Base-by-base conservation (phyloP, 2,113 vertebrate species). In the Syrmaticus mikado region DNA sequence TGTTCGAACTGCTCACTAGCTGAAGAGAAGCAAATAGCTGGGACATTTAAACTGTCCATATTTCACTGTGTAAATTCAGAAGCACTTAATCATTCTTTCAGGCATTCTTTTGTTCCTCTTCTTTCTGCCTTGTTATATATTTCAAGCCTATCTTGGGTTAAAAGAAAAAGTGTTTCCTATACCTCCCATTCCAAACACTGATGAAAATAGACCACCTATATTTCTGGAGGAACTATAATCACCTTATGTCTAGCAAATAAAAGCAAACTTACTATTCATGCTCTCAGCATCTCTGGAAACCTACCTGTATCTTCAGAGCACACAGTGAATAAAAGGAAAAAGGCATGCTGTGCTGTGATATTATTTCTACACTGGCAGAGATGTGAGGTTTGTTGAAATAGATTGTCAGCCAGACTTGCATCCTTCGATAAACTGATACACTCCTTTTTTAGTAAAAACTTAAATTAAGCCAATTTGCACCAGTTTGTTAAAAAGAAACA, bases 31-130 rank as follows among this genome's bases (percentile, higher is more conserved):
- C 95, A 98, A 98, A 98, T 96, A 98, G 91, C 60, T 85, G 93
- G 96, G 96, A 97, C 57, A 5, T 98, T 98, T 98, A 97, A 97
- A 97, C 95, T 97, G 97, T 97, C 98, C 92, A 96, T 97, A 96
- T 97, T 97, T 98, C 96, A 94, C 94, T 82, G 50, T 87, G 95
- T 96, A 97, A 98, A 98, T 98, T 97, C 96, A 94, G 91, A 94
- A 96, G 92, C 93, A 95, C 97, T 98, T 97, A 96, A 98, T 98
- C 97, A 98, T 97, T 85, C 85, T 55, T 83, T 91, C 70, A 94
- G 64, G 68, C 70, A 46, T 95, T 89, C 80, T 96, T 96, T 95
- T 96, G 60, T 94, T 91, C 65, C 71, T 90, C 96, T 97, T 92
- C 89, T 93, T 73, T 87, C 85, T 95, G 93, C 85, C 81, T 81